A percentile compares a stretch with the other conserved stretches of the same genome.
Evolutionary conservation across 2,797 vertebrate species (phyloP).

Genomic region (Microctenopoma steveboyesi): DNA sequence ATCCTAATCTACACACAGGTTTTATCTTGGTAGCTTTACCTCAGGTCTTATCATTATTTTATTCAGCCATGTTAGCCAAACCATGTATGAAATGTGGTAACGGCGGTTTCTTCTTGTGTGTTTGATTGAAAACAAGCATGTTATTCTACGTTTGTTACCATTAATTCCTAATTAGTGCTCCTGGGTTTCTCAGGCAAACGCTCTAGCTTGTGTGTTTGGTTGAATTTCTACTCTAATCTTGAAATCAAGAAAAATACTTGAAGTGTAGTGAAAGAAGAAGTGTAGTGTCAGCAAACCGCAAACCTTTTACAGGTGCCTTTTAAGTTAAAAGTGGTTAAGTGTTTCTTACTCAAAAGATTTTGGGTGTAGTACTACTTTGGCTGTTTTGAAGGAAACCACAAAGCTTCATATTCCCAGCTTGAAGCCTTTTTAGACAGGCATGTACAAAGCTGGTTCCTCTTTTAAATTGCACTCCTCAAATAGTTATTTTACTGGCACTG

Average conservation of each 20-base stretch:
- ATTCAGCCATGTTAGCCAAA: background rate
- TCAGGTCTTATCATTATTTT: conserved; percentile 8
- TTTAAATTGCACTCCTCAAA: conserved; percentile 54
- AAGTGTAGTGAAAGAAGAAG: conserved; percentile 2
- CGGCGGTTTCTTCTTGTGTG: background rate
- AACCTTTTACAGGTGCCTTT: conserved; percentile 54
- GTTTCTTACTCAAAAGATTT: conserved; percentile 45
- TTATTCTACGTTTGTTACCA: background rate
- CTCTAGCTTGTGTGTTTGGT: conserved; percentile 5
- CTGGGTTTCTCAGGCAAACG: conserved; percentile 2
- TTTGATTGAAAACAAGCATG: background rate
- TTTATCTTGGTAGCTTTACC: background rate
- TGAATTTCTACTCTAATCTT: background rate
- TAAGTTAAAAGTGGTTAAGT: conserved; percentile 49
- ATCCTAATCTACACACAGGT: background rate
- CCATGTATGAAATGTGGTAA: background rate
- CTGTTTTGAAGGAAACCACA: conserved; percentile 59
- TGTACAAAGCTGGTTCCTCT: conserved; percentile 48
- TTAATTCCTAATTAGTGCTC: background rate
- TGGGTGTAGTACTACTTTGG: conserved; percentile 51
- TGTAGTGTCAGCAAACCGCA: conserved; percentile 60
- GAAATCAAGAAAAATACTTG: conserved; percentile 19
- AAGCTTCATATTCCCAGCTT: conserved; percentile 65
- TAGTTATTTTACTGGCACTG: conserved; percentile 69
- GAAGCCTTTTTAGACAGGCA: conserved; percentile 56